Base-by-base conservation (phyloP, 2,888 invertebrate species). In the Caenorhabditis uteleia region DNA sequence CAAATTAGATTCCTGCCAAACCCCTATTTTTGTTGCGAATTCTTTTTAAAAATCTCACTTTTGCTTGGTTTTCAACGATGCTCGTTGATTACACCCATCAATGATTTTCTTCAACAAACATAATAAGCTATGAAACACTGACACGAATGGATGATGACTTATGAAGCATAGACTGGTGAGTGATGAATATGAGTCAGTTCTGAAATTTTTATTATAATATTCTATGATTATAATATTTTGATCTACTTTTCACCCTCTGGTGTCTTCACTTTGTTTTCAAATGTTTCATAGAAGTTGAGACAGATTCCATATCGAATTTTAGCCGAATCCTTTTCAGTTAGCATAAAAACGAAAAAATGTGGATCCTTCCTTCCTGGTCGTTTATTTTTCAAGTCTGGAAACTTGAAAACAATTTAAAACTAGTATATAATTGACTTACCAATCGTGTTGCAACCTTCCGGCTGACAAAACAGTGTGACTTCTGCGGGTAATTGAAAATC, bases 381-480 rank as follows among this genome's bases (percentile, higher is more conserved):
- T 91, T 56, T 21, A 8, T 14, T 27, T 48, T n/a, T 16, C 7
- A 27, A 26, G 34, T 34, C 34, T 34, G 8, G n/a, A n/a, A n/a
- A n/a, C n/a, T n/a, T n/a, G n/a, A n/a, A 42, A 38, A 46, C 4
- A 31, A 18, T 14, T 27, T 27, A 18, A n/a, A 31, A 31, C 6
- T 38, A 5, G 16, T 27, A 25, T 18, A 16, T 3, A 47, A 49
- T 49, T 29, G 7, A 50, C 57, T 51, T 26, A 46, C 46, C 23
- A 42, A 57, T 91, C 66, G 86, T 87, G 49, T 87, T 90, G 85
- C 97, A 98, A 53, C 98, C 98, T 86, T 99, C 98, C 1, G 98
- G 98, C 85, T 99, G 98, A 84, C 98, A 98, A 87, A 98, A 98
- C 86, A 94, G 97, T 25, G 97, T 95, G 89, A 98, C 95, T 85